Percentiles rank a stretch among this genome's conserved stretches.
These are phyloP conservation scores for Platyrinchus mystaceus DNA, from an alignment of 2,797 vertebrate species.

Conservation along the genomic window DNA sequence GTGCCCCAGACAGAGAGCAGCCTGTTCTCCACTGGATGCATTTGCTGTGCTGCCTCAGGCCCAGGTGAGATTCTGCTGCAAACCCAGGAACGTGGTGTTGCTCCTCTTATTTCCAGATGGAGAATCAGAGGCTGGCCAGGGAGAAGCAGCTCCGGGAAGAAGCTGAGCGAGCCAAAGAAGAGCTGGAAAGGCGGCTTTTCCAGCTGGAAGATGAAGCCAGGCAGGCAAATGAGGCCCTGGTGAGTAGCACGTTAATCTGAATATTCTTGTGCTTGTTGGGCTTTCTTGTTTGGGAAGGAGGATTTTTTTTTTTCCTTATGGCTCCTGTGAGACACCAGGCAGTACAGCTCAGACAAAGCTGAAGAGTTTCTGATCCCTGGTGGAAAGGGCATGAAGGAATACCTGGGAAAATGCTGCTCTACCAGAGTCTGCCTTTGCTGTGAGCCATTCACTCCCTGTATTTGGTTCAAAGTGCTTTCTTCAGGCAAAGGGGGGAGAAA, in stretches of 20 bases:
- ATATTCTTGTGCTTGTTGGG: neutral
- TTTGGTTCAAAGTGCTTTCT: neutral
- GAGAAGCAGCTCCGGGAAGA: slow-evolving; percentile 94
- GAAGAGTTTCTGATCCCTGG: neutral
- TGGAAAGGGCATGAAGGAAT: neutral
- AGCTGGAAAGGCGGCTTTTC: slow-evolving; percentile 89
- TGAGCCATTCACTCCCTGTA: neutral
- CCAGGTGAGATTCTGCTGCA: neutral
- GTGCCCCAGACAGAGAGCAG: neutral
- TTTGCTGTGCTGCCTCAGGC: neutral
- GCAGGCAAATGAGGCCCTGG: slow-evolving; percentile 90
- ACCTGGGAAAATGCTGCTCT: neutral
- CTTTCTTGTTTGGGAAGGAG: neutral
- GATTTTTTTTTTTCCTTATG: neutral
- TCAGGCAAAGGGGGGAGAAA: neutral
- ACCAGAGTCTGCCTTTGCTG: neutral
- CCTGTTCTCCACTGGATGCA: neutral
- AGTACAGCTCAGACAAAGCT: neutral
- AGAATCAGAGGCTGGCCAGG: slow-evolving; percentile 88
- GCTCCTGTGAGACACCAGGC: neutral
- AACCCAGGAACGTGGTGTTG: neutral
- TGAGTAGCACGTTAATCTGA: slow-evolving; percentile 60
- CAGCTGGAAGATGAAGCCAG: slow-evolving; percentile 92
- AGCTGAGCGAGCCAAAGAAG: slow-evolving; percentile 89
- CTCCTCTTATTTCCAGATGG: slow-evolving; percentile 78